These are phyloP conservation scores for Cremastinae sp. DNA, from an alignment of 2,888 invertebrate genomes.

Conservation along the genomic window DNA sequence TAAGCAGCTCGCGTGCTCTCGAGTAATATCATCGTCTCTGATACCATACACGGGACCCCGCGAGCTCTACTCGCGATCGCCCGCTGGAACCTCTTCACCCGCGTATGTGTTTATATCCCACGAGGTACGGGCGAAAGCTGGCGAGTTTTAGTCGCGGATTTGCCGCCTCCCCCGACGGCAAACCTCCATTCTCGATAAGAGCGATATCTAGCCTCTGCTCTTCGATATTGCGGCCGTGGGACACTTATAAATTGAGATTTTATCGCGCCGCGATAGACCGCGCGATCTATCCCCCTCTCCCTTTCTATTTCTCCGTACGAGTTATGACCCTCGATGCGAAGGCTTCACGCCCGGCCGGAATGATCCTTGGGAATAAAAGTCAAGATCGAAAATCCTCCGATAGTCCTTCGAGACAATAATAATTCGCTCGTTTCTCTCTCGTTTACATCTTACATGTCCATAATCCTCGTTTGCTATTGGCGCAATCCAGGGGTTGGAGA, in stretches of 20 bases:
- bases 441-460: constrained; percentile 1
- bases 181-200: constrained; percentile 62
- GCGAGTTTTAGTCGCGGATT: constrained; percentile 48
- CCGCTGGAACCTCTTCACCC: constrained; percentile 13
- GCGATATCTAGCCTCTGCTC: constrained; percentile 78
- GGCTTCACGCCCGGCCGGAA: constrained; percentile 36
- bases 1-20: constrained; percentile 80
- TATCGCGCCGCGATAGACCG: constrained; percentile 71
- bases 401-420: too few species aligned
- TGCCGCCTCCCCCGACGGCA: constrained; percentile 37
- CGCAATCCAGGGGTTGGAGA: constrained; percentile 37
- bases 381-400: constrained; percentile 56
- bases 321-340: constrained; percentile 49
- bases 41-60: constrained; percentile 74
- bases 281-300: constrained; percentile 25
- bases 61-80: constrained; percentile 73
- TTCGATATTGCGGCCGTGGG: constrained; percentile 79
- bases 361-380: constrained; percentile 25
- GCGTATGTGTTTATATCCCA: constrained; percentile 7
- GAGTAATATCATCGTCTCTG: constrained; percentile 79
- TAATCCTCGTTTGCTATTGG: constrained; percentile 38
- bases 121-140: constrained; percentile 45
- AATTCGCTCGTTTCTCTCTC: constrained; percentile 7
- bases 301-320: constrained; percentile 2
- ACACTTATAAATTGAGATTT: constrained; percentile 81